Evolutionary conservation across 2,888 invertebrate species (phyloP).

Genomic region (Micoletzkya japonica): DNA sequence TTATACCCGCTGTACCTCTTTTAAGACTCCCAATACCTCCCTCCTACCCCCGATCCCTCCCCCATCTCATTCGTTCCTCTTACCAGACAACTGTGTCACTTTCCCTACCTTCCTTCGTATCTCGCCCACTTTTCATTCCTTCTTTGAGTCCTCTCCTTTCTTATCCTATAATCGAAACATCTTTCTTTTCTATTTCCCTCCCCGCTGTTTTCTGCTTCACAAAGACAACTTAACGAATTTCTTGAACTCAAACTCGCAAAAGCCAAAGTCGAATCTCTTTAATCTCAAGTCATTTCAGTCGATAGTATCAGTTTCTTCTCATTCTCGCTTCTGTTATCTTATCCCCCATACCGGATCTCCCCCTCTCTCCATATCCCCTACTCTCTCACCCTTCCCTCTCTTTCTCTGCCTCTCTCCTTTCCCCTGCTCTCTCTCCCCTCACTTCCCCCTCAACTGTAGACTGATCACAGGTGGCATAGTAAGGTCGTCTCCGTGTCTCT

Average conservation of each 20-base stretch:
- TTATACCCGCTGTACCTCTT: too few species aligned
- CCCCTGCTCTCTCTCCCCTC: conserved; percentile 2
- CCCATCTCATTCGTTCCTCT: too few species aligned
- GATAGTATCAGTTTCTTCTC: background rate
- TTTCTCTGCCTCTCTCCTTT: background rate
- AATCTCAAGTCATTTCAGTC: background rate
- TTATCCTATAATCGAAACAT: background rate
- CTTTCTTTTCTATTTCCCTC: background rate
- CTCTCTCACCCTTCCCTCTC: background rate
- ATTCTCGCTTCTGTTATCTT: background rate
- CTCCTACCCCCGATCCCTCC: too few species aligned
- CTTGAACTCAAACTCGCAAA: conserved; percentile 9
- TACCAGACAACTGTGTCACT: too few species aligned
- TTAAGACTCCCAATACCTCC: too few species aligned
- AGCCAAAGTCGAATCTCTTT: background rate
- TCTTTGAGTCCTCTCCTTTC: background rate
- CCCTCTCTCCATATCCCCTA: background rate
- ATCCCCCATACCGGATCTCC: background rate
- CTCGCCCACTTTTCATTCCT: background rate
- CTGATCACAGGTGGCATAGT: too few species aligned
- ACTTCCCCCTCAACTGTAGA: background rate
- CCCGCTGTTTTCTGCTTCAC: too few species aligned
- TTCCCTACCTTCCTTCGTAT: too few species aligned
- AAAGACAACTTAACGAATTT: conserved; percentile 19
- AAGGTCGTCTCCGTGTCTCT: background rate